A percentile compares a stretch with the other conserved stretches of the same genome.
These are phyloP conservation scores for Drosophila putrida DNA, from an alignment of 2,888 invertebrate genomes.

Conservation along the genomic window DNA sequence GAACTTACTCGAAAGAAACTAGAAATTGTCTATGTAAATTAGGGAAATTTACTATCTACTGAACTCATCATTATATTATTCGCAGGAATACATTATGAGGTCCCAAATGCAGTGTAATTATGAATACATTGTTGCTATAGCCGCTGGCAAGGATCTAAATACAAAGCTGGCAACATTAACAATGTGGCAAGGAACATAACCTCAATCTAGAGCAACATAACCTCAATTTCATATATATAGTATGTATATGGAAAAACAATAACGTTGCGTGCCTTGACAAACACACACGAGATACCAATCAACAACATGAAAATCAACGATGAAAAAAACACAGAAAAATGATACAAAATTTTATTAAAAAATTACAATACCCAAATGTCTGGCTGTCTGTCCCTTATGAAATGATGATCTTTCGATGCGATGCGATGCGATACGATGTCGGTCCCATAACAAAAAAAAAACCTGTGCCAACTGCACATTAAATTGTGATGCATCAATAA, in stretches of 20 bases:
- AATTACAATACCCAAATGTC: conserved; percentile 64
- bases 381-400: conserved; percentile 42
- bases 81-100: background rate
- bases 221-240: conserved; percentile 37
- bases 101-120: conserved; percentile 9
- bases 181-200: conserved; percentile 27
- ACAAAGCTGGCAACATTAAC: conserved; percentile 18
- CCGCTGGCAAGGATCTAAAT: conserved; percentile 36
- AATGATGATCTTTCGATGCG: conserved; percentile 64
- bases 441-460: conserved; percentile 30
- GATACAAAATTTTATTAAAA: conserved; percentile 73
- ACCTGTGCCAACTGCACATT: conserved; percentile 72
- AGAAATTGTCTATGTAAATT: too few relatives aligned
- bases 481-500: conserved; percentile 81
- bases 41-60: background rate
- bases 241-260: conserved; percentile 15
- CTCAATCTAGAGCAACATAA: conserved; percentile 34
- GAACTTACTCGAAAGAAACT: background rate
- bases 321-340: conserved; percentile 29
- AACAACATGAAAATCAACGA: conserved; percentile 69
- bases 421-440: conserved; percentile 40
- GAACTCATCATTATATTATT: background rate
- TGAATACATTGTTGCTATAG: conserved; percentile 29
- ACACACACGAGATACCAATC: conserved; percentile 72
- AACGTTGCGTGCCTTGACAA: conserved; percentile 74